Base-by-base conservation (phyloP, 23 tunicate genomes). In the Ciona savignyi region DNA sequence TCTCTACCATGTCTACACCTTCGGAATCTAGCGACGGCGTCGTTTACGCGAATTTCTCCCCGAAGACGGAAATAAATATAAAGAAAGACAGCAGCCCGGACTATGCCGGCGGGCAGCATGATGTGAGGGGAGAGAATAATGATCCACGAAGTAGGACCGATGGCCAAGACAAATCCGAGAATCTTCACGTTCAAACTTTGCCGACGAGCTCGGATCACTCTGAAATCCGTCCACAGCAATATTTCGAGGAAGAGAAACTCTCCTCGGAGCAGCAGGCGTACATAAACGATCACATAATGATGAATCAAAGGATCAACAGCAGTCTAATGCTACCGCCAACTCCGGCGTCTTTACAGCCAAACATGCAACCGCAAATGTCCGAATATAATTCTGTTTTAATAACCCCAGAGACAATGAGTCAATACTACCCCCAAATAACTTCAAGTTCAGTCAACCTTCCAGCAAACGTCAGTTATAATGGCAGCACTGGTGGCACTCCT, bases 241-340 rank as follows among this genome's bases (percentile, higher is more conserved):
- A 34, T 72, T 72, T n/a, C 34, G 66, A 34, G 6, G 65, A 72
- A 3, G 27, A 21, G 15, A 72, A 72, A 35, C 23, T 29, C 20
- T 9, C 34, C 4, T 21, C 76, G 3, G 29, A 72, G 4, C 76
- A 72, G 35, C n/a, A n/a, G n/a, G 65, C 27, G 15, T 72, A 24
- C 23, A 27, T 35, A 3, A 68, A 30, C 25, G 76, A 72, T 24
- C 76, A 72, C 66, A 35, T 34, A 25, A 15, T 72, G 25, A 29
- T 24, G 23, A 27, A 35, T 27, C 76, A 72, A 23, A 66, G 65
- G 24, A 24, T 34, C 24, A 72, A 42, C 56, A 15, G 56, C 11
- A 42, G 56, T 15, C 56, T 42, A 42, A 15, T 42, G 9, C 56
- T 42, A 6, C 56, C 56, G 56, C 56, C 56, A 9, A 9, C 9